Evolutionary conservation across 2,113 vertebrate genomes (phyloP), one percentile per base, ranked within the genome.

Genomic region (Campylomormyrus tamandua): DNA sequence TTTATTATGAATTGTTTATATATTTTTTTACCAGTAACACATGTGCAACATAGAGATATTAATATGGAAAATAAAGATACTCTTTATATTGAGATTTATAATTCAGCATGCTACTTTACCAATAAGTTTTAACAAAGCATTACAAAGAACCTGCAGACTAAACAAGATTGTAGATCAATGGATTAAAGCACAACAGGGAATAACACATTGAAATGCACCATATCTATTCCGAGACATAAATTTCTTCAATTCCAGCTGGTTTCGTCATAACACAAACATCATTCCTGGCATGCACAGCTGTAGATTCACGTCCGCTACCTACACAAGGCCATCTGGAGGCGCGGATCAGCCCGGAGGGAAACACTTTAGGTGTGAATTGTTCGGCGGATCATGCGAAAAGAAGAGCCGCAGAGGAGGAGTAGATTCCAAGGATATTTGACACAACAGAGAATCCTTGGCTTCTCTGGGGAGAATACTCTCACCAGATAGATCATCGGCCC

Each of bases 371-470:
- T 27, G 56, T 15, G 52, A 53, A 56, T 45, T n/a, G 49, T 83
- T 24, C 74, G n/a, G 50, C 74, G 35, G 31, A 13, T 70, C 42
- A 48, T 48, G 17, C 2, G 48, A 45, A 70, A 70, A 17, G 35
- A 83, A 49, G 62, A 19, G 27, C 39, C 48, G 13, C 31, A 19
- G 62, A 84, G 74, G 86, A 58, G 83, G 83, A 77, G 87, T 77
- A 39, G 58, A 77, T 4, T 58, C 39, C 87, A 88, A 88, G 42
- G 74, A 88, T 85, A 89, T 19, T 84, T 91, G 91, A 91, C 89
- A 89, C 90, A 92, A 89, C 89, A 91, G 90, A 90, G 88, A 85
- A 87, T 90, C 91, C 91, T 88, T 77, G 87, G 89, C 80, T 53
- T 49, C 70, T 27, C 87, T 52, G 50, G 89, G 91, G 90, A 74